A percentile compares a stretch with the other conserved stretches of the same genome.
These are phyloP conservation scores for Micronycteris hirsuta DNA, from an alignment of 2,113 vertebrate genomes.

Conservation along the genomic window DNA sequence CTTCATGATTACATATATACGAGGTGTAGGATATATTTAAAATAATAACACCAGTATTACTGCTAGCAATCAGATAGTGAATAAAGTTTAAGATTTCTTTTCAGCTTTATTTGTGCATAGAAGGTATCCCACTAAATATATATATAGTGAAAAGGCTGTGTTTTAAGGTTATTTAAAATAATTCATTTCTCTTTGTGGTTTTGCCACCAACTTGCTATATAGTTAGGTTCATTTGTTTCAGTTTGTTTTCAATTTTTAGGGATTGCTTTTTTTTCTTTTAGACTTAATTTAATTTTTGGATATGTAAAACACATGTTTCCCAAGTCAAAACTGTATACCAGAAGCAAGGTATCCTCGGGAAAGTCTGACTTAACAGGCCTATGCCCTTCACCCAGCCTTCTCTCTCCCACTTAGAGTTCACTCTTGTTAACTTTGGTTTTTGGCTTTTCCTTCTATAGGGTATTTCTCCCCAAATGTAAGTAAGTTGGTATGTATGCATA, in stretches of 20 bases:
- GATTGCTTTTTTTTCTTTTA: constrained; percentile 17
- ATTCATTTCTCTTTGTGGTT: constrained; percentile 23
- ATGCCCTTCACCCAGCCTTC: not conserved
- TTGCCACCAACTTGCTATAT: constrained; percentile 52
- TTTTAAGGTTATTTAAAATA: constrained; percentile 5
- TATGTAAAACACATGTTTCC: constrained; percentile 45
- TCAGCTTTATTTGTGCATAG: not conserved
- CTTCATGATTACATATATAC: not conserved
- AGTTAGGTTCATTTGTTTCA: constrained; percentile 53
- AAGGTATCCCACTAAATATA: not conserved
- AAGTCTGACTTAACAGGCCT: not conserved
- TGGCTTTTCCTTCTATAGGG: not conserved
- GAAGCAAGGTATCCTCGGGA: not conserved
- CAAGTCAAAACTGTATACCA: not conserved
- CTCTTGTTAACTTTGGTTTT: not conserved
- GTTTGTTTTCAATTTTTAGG: constrained; percentile 60
- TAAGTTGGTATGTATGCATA: not conserved
- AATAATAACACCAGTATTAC: not conserved
- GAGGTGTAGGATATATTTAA: not conserved
- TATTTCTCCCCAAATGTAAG: not conserved
- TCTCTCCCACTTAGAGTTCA: not conserved
- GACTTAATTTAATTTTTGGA: constrained; percentile 46
- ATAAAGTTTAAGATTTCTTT: constrained; percentile 28
- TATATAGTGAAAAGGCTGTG: not conserved
- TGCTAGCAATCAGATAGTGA: not conserved